Percentiles rank a stretch among this genome's conserved stretches.
These are phyloP conservation scores for Eulimnadia texana DNA, from an alignment of 1,140 invertebrate species.

Conservation along the genomic window DNA sequence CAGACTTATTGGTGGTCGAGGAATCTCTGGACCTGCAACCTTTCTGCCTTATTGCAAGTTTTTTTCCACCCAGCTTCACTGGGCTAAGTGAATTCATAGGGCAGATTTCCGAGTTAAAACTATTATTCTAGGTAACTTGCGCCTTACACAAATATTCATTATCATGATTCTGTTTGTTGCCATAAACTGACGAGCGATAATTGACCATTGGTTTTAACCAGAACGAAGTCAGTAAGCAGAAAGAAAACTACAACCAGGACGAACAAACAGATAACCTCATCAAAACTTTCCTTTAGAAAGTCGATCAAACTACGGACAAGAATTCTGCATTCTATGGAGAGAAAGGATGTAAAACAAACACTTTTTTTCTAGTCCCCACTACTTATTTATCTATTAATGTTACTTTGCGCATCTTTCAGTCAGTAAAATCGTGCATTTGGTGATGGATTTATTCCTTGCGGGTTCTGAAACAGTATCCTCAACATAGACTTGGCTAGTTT, in stretches of 20 bases:
- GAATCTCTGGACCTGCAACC: too few relatives aligned
- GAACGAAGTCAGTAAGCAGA: not conserved
- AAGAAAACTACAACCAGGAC: not conserved
- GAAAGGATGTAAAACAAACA: not conserved
- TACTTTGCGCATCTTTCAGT: too few relatives aligned
- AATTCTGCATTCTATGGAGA: not conserved
- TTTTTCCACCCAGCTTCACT: not conserved
- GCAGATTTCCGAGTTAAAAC: not conserved
- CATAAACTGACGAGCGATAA: too few relatives aligned
- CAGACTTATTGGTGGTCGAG: too few relatives aligned
- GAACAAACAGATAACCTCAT: not conserved
- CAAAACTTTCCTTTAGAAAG: not conserved
- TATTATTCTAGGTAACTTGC: not conserved
- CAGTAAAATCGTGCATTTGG: too few relatives aligned
- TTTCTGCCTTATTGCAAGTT: not conserved
- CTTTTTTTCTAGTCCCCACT: too few relatives aligned
- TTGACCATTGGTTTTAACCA: too few relatives aligned
- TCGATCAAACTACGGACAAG: not conserved
- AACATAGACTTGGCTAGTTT: constrained; percentile 70
- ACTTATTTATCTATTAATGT: too few relatives aligned
- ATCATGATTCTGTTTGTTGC: too few relatives aligned
- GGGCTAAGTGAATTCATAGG: not conserved
- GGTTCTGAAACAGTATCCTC: constrained; percentile 90
- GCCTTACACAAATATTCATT: too few relatives aligned
- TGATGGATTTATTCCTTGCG: too few relatives aligned